Base-by-base conservation (phyloP, 2,113 vertebrate species). In the Ageneiosus marmoratus region DNA sequence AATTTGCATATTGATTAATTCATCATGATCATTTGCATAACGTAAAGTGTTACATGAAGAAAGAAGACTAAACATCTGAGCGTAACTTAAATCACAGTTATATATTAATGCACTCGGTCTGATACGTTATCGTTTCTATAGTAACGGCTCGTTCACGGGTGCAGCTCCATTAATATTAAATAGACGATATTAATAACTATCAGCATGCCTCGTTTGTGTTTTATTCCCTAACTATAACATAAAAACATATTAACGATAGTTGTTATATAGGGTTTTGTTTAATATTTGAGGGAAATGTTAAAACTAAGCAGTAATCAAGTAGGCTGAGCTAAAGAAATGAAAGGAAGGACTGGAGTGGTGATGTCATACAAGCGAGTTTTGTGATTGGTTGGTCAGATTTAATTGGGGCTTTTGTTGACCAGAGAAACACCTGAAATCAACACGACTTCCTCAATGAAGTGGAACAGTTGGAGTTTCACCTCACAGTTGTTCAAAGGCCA, bases 401-500 rank as follows among this genome's bases (percentile, higher is more conserved):
- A 48, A 75, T 74, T n/a, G 9, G 9, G 0, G 18, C 0, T 53
- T 15, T 32, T 75, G 48, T 9, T 34, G 48, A 53, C 0, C n/a
- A 51, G 48, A 32, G 16, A 9, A 50, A 32, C 9, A 18, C 0
- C 27, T 20, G 29, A 53, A 75, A 51, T 20, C 16, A 27, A 50
- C 10, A 34, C 0, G 27, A 18, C 18, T 86, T 69, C n/a, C 55
- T 22, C 62, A 76, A 56, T 82, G 53, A 44, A 34, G 86, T 86
- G 75, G 56, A 4, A 76, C n/a, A 87, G 84, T 80, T 78, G 74
- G 85, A 62, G 55, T 72, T 60, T 84, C 70, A 7, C 70, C 44
- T 74, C 84, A 75, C 65, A 67, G 46, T 44, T 87, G 91, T 82
- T 79, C 92, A 92, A 94, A 93, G 93, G 86, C 85, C 92, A 89